Base-by-base conservation (phyloP, 2,113 vertebrate genomes). In the Chamaetylas fuelleborni region DNA sequence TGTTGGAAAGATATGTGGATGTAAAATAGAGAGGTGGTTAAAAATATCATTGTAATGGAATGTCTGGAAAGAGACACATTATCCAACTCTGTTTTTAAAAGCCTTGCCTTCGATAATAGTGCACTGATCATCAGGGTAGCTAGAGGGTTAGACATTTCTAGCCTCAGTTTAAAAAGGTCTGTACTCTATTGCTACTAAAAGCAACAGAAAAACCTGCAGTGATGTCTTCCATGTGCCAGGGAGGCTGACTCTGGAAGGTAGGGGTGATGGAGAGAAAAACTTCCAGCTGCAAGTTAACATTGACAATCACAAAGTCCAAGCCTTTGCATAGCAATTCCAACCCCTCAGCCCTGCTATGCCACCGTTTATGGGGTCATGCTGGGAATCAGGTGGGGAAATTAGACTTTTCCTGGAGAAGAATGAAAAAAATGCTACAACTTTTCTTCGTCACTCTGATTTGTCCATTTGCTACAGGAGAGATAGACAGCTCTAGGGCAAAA, bases 291-390 rank as follows among this genome's bases (percentile, higher is more conserved):
- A 9, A 36, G 1, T 0, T 24, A 8, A 17, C 14, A 12, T 2
- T 64, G 64, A 11, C 15, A 29, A 8, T 15, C 12, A 1, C 19
- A 13, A 78, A 64, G 28, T n/a, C n/a, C 8, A 51, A 88, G 24
- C 16, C 25, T 22, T 50, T 45, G 6, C 12, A n/a, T 3, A 0
- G 0, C 17, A 19, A 11, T 53, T 53, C 8, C 15, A 12, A 8
- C 2, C 10, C 4, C 14, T 92, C 19, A 36, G 28, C 24, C 61
- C 19, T 60, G n/a, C 19, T 31, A 23, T 65, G 22, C 5, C 25
- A 13, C n/a, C 19, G 23, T 34, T 84, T n/a, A 19, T 19, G 43
- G 48, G 12, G 22, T 43, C 38, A 22, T 54, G 28, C 20, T 79
- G 28, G 28, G 36, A 84, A 50, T n/a, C 15, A 26, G 14, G 16